A percentile compares a stretch with the other conserved stretches of the same genome.
Evolutionary conservation across 2,113 vertebrate species (phyloP).

Genomic region (Prolemur simus): DNA sequence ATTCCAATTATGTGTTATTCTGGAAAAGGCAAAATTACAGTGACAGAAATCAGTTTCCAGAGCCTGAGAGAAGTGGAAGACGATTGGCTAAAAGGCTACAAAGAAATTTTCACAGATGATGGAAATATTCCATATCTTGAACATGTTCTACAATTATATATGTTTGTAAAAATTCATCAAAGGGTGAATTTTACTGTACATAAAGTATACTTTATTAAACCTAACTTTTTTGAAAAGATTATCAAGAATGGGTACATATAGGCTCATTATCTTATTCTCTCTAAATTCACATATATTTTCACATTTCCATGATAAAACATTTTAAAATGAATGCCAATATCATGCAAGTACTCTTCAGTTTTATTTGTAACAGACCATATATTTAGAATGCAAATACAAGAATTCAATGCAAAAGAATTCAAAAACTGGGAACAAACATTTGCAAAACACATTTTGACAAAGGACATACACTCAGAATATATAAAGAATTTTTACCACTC

Average conservation of each 20-base stretch:
- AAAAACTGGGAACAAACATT: not conserved
- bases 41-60: constrained; percentile 16
- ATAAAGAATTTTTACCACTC: not conserved
- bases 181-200: not conserved
- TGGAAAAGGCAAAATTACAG: constrained; percentile 20
- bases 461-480: not conserved
- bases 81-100: not conserved
- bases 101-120: constrained; percentile 2
- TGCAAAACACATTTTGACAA: constrained; percentile 11
- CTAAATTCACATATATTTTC: not conserved
- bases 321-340: not conserved
- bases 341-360: not conserved
- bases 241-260: not conserved
- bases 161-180: constrained; percentile 11
- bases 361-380: not conserved
- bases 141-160: not conserved
- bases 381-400: constrained; percentile 2
- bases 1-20: constrained; percentile 2
- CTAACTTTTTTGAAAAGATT: not conserved
- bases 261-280: not conserved
- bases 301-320: constrained; percentile 12
- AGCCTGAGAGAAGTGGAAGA: not conserved
- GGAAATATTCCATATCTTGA: not conserved
- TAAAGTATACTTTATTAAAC: not conserved
- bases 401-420: not conserved